Evolutionary conservation across 1,140 invertebrate species (phyloP), one percentile per base, ranked within the genome.

Genomic region (Kradibia gibbosae): DNA sequence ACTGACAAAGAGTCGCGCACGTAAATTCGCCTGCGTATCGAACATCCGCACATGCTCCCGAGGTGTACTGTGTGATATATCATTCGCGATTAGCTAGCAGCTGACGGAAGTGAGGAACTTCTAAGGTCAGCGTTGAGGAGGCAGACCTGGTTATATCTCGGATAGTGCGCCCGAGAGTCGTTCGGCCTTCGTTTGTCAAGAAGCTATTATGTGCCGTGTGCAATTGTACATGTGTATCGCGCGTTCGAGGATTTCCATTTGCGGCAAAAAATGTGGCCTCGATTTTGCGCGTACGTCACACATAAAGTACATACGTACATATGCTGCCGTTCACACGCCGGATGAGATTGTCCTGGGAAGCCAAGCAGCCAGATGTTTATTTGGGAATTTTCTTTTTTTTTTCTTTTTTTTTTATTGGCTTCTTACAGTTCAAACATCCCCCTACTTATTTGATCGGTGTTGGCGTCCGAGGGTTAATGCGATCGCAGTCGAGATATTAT

Each of bases 31-130:
- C 22, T 10, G 55, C 74, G 17, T 62, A 55, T n/a, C n/a, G n/a
- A n/a, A n/a, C 39, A 55, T 74, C 48, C 34, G 48, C 39, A 72
- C 17, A 34, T 15, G 31, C 31, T n/a, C n/a, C 60, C 31, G 60
- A 34, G 60, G 31, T 62, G 15, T 34, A 31, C 31, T 60, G 3
- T 34, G 62, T 22, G 65, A 42, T 70, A 82, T 83, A 84, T 84
- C 83, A 84, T 83, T 84, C 82, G 81, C 81, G 71, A 84, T 84
- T 83, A 83, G 85, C 83, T 83, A 83, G 86, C 86, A 85, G 84
- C 85, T 86, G 86, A 86, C 85, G 85, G 86, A 86, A 86, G 85
- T 85, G 82, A 85, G 85, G 28, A 31, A 74, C 79, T 62, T 70
- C n/a, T 86, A 86, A 86, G 86, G 86, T 86, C 85, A 84, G 20